Percentiles rank a stretch among this genome's conserved stretches.
Conservation (phyloP, 2,797 vertebrate genomes). For the Enteromius fasciolatus region DNA sequence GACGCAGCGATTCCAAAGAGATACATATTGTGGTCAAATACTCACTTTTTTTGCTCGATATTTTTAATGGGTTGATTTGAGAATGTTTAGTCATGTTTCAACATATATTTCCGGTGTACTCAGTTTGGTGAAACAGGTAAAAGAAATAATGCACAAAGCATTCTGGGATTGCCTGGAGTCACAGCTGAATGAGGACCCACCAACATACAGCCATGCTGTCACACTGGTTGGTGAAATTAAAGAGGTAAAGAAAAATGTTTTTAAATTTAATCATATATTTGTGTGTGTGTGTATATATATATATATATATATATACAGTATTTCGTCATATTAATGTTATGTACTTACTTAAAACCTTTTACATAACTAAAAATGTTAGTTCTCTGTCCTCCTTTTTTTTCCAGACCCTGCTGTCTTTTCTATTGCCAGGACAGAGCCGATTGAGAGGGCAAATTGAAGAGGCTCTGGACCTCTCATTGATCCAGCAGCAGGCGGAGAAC, state of each 20-base stretch:
- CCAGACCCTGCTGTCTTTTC: conserved; percentile 88
- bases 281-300: too few relatives aligned
- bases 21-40: neutral
- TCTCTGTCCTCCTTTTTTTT: neutral
- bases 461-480: conserved; percentile 89
- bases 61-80: neutral
- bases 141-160: conserved; percentile 94
- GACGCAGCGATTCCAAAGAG: neutral
- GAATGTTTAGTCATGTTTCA: neutral
- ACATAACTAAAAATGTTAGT: neutral
- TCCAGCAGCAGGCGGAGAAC: conserved; percentile 95
- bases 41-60: neutral
- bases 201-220: conserved; percentile 88
- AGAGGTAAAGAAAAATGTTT: conserved; percentile 80
- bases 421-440: conserved; percentile 87
- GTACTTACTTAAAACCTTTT: neutral
- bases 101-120: neutral
- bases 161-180: conserved; percentile 95
- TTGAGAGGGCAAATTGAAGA: conserved; percentile 88
- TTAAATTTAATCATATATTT: too few relatives aligned
- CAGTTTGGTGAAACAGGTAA: conserved; percentile 91
- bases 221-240: conserved; percentile 93
- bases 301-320: neutral
- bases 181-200: conserved; percentile 89
- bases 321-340: neutral